Evolutionary conservation across 2,888 invertebrate genomes (phyloP).

Genomic region (Atethmia centrago): DNA sequence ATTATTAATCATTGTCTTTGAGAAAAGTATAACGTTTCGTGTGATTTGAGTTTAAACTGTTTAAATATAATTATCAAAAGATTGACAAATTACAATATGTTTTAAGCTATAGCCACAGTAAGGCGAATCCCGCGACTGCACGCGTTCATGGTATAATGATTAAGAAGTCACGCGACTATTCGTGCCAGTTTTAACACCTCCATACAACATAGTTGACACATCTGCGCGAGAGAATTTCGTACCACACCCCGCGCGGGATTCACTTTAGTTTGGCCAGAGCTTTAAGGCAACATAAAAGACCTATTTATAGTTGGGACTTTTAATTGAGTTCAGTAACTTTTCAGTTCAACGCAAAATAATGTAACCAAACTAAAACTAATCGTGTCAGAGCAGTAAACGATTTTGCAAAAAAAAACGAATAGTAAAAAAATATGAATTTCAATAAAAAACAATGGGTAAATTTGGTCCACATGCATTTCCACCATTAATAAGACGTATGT

Average conservation of each 20-base stretch:
- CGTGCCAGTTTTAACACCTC: neutral
- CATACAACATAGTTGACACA: neutral
- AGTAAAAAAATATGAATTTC: neutral
- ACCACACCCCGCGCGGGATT: neutral
- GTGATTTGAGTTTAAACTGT: neutral
- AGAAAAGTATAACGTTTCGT: neutral
- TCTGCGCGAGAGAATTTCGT: neutral
- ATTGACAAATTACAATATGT: neutral
- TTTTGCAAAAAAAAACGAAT: neutral
- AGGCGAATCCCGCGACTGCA: neutral
- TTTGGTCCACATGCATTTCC: neutral
- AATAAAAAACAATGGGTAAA: neutral
- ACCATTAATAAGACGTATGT: neutral
- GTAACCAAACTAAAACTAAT: neutral
- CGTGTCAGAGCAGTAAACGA: neutral
- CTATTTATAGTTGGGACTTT: neutral
- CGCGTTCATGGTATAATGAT: neutral
- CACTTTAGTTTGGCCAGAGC: neutral
- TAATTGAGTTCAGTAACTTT: neutral
- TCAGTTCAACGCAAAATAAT: neutral
- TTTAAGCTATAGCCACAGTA: neutral
- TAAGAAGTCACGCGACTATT: neutral
- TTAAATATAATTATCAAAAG: neutral
- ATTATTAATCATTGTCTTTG: neutral
- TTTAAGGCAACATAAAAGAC: neutral